Percentiles rank a stretch among this genome's conserved stretches.
These are phyloP conservation scores for Phalera bucephala DNA, from an alignment of 2,888 invertebrate genomes.

Conservation along the genomic window DNA sequence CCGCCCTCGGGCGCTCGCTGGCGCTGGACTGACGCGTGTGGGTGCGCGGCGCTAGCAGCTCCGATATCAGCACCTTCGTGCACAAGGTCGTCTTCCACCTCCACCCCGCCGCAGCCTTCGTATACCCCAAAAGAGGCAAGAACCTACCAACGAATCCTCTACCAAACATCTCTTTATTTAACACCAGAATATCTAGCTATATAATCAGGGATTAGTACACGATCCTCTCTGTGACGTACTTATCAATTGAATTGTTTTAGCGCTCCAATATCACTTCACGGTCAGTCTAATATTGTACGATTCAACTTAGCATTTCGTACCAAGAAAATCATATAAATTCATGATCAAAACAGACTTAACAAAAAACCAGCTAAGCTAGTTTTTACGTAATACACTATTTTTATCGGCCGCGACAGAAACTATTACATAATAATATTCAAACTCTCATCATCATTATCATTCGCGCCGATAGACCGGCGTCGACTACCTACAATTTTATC, in stretches of 20 bases:
- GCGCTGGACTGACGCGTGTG: constrained; percentile 76
- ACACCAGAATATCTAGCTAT: too few species aligned
- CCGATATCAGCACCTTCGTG: constrained; percentile 72
- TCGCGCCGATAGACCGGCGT: constrained; percentile 50
- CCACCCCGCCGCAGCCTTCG: constrained; percentile 67
- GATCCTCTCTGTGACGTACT: too few species aligned
- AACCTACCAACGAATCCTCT: too few species aligned
- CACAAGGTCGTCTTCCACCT: constrained; percentile 77
- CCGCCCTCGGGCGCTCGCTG: constrained; percentile 63
- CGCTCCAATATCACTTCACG: background rate
- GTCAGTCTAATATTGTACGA: background rate
- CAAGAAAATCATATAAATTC: background rate
- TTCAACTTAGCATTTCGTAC: too few species aligned
- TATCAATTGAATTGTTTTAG: too few species aligned
- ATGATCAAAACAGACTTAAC: background rate
- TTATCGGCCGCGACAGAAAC: constrained; percentile 7
- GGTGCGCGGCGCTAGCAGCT: constrained; percentile 68
- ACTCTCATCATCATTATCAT: constrained; percentile 58
- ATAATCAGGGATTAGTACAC: too few species aligned
- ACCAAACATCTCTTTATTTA: too few species aligned
- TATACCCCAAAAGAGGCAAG: constrained; percentile 76
- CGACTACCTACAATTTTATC: constrained; percentile 38
- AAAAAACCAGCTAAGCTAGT: constrained; percentile 1
- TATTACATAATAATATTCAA: constrained; percentile 32
- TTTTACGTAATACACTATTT: constrained; percentile 3